phyloP scores from a whole-genome alignment of 2,888 invertebrate genomes.

The Trichopoda pennipes region DNA sequence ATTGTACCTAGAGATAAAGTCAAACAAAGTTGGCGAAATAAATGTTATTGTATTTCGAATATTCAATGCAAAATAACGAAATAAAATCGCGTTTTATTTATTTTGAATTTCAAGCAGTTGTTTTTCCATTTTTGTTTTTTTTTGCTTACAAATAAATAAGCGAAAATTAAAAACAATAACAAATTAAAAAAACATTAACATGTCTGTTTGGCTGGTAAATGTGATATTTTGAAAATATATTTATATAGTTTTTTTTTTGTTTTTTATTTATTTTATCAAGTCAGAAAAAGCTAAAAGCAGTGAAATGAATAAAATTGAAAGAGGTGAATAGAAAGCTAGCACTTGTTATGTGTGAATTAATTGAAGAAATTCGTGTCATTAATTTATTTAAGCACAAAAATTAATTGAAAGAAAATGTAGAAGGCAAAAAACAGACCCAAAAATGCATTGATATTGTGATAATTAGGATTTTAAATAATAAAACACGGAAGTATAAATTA shows the following conservation, averaged over 20 bases:
- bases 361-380: conserved; percentile 67
- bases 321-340: conserved; percentile 55
- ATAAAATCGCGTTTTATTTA: conserved; percentile 60
- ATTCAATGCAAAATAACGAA: conserved; percentile 39
- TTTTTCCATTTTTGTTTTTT: conserved; percentile 12
- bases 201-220: conserved; percentile 61
- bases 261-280: conserved; percentile 24
- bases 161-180: neutral
- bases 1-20: conserved; percentile 44
- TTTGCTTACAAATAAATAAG: conserved; percentile 17
- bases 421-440: conserved; percentile 15
- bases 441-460: conserved; percentile 37
- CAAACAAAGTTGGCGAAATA: conserved; percentile 59
- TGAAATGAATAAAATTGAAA: conserved; percentile 43
- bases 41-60: conserved; percentile 37
- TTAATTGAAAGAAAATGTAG: neutral
- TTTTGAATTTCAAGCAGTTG: conserved; percentile 40
- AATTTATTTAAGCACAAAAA: conserved; percentile 44
- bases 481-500: conserved; percentile 63
- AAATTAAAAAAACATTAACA: conserved; percentile 42
- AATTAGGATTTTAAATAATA: conserved; percentile 41
- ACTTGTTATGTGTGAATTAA: conserved; percentile 68
- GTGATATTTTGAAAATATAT: conserved; percentile 51
- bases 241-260: neutral
- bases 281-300: conserved; percentile 27